Evolutionary conservation across 1,140 invertebrate genomes (phyloP).

Genomic region (Cotesia glomerata): DNA sequence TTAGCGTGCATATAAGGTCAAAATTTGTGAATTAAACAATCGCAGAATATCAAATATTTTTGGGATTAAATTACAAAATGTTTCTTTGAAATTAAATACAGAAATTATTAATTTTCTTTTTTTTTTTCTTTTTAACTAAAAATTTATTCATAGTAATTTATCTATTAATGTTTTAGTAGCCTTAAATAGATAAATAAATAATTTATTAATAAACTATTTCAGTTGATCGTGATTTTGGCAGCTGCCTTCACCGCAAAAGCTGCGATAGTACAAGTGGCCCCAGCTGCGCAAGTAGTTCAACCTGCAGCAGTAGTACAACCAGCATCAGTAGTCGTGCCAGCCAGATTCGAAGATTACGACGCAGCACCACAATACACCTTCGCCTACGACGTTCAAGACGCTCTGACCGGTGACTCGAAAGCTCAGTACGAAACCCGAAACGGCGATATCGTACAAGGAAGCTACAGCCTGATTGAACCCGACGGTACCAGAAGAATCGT

Average conservation of each 20-base stretch:
- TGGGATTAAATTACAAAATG: too few species aligned
- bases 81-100: too few species aligned
- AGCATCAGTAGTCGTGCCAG: constrained; percentile 37
- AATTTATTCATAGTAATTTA: too few species aligned
- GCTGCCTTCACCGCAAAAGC: constrained; percentile 32
- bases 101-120: too few species aligned
- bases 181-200: background rate
- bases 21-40: too few species aligned
- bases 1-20: too few species aligned
- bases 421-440: constrained; percentile 24
- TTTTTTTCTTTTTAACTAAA: too few species aligned
- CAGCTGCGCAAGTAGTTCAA: background rate
- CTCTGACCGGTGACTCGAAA: constrained; percentile 24
- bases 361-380: constrained; percentile 22
- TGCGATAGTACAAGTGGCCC: background rate
- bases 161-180: too few species aligned
- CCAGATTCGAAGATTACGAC: constrained; percentile 25
- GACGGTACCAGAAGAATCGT: constrained; percentile 26
- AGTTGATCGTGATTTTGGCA: constrained; percentile 50
- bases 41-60: too few species aligned
- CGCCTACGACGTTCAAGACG: constrained; percentile 25
- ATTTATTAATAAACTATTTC: constrained; percentile 9
- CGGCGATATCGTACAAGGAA: constrained; percentile 25
- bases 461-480: constrained; percentile 27
- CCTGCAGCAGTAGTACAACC: constrained; percentile 43